A percentile compares a stretch with the other conserved stretches of the same genome.
These are phyloP conservation scores for Zootoca vivipara DNA, from an alignment of 2,113 vertebrate genomes.

Conservation along the genomic window DNA sequence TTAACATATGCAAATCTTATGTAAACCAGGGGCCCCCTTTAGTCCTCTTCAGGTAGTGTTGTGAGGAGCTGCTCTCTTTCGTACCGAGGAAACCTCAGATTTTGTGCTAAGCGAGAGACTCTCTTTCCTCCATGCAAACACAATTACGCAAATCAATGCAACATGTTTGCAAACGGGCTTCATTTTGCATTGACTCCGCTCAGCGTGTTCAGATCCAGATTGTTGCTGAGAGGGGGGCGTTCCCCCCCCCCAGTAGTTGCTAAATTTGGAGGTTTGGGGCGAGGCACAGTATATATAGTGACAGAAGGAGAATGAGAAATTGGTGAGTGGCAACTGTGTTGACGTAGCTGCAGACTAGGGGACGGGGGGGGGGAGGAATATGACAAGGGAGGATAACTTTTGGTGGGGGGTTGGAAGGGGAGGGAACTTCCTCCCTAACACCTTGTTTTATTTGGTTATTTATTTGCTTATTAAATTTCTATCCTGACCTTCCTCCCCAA, in stretches of 20 bases:
- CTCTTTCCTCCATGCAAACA: conserved; percentile 11
- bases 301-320: neutral
- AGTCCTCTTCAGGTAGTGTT: neutral
- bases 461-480: too few species aligned
- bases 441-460: too few species aligned
- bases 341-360: neutral
- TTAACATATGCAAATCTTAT: neutral
- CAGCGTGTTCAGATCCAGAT: neutral
- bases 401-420: neutral
- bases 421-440: neutral
- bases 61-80: neutral
- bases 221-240: neutral
- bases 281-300: too few species aligned
- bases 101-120: neutral
- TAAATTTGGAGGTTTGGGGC: neutral
- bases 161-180: conserved; percentile 2
- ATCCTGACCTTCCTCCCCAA: too few species aligned
- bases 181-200: neutral
- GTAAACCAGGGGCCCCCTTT: neutral
- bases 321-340: neutral
- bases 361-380: neutral
- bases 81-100: neutral
- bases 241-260: neutral
- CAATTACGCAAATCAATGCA: neutral
- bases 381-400: neutral